phyloP scores from a whole-genome alignment of 1,140 invertebrate genomes.

The Eumaeus atala region DNA sequence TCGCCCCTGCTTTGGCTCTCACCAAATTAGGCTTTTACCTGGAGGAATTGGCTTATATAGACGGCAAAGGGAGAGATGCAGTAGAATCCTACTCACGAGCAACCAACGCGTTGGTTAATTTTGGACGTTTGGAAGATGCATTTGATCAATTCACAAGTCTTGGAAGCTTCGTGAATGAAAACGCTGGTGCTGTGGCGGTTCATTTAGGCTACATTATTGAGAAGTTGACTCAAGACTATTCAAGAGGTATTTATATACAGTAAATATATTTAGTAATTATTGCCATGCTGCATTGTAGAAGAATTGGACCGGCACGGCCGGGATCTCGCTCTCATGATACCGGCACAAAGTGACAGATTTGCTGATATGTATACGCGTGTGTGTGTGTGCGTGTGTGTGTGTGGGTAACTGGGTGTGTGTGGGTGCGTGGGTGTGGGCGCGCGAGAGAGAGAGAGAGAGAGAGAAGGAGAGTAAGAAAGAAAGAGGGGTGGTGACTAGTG shows the following conservation, averaged over 20 bases:
- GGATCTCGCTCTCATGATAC: too few relatives aligned
- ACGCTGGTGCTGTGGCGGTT: constrained; percentile 46
- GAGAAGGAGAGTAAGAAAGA: too few relatives aligned
- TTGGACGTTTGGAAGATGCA: constrained; percentile 31
- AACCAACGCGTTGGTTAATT: constrained; percentile 29
- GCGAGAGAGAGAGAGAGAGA: too few relatives aligned
- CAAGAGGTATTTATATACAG: constrained; percentile 25
- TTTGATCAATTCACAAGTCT: constrained; percentile 47
- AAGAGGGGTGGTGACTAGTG: too few relatives aligned
- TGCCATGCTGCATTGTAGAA: too few relatives aligned
- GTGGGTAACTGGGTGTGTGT: too few relatives aligned
- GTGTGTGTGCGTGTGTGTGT: too few relatives aligned
- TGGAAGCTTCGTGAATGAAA: constrained; percentile 41
- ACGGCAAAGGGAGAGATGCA: constrained; percentile 37
- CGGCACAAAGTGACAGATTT: too few relatives aligned
- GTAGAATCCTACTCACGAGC: constrained; percentile 37
- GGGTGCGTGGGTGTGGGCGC: too few relatives aligned
- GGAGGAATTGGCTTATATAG: constrained; percentile 54
- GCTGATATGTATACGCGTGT: too few relatives aligned
- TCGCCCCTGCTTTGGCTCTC: constrained; percentile 76
- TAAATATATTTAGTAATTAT: neutral
- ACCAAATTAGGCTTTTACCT: constrained; percentile 59
- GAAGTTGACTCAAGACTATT: constrained; percentile 34
- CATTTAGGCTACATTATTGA: constrained; percentile 51
- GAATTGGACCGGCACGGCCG: too few relatives aligned